A percentile compares a stretch with the other conserved stretches of the same genome.
These are phyloP conservation scores for Catocala sponsa DNA, from an alignment of 2,888 invertebrate species.

Conservation along the genomic window DNA sequence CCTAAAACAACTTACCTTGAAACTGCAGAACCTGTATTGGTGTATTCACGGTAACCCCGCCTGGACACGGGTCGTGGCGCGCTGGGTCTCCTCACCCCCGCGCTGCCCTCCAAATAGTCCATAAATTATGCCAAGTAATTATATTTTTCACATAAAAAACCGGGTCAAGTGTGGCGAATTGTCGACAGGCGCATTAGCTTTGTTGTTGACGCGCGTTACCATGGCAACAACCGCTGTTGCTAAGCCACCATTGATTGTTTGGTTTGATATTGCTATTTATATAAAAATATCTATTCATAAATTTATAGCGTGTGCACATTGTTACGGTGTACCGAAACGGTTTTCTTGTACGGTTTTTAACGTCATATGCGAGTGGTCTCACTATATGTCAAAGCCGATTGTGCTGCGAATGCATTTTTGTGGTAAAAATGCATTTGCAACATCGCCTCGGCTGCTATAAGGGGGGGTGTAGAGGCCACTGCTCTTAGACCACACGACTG, in stretches of 20 bases:
- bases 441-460: no score
- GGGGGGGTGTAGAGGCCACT: no score
- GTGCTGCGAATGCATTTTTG: no score
- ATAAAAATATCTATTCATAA: no score
- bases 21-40: slow-evolving; percentile 71
- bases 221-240: slow-evolving; percentile 58
- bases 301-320: no score
- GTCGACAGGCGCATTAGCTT: slow-evolving; percentile 70
- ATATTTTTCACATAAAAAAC: slow-evolving; percentile 60
- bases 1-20: slow-evolving; percentile 63
- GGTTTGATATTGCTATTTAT: background rate
- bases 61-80: slow-evolving; percentile 78
- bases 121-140: slow-evolving; percentile 62
- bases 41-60: slow-evolving; percentile 76
- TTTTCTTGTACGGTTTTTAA: no score
- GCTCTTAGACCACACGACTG: no score
- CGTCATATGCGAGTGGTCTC: no score
- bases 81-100: slow-evolving; percentile 67
- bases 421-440: no score
- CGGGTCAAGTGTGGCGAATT: slow-evolving; percentile 54
- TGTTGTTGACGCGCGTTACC: slow-evolving; percentile 71
- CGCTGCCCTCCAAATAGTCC: slow-evolving; percentile 81
- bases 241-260: background rate
- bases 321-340: no score
- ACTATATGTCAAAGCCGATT: no score